Evolutionary conservation across 2,113 vertebrate species (phyloP).

Genomic region (Stegostoma tigrinum): DNA sequence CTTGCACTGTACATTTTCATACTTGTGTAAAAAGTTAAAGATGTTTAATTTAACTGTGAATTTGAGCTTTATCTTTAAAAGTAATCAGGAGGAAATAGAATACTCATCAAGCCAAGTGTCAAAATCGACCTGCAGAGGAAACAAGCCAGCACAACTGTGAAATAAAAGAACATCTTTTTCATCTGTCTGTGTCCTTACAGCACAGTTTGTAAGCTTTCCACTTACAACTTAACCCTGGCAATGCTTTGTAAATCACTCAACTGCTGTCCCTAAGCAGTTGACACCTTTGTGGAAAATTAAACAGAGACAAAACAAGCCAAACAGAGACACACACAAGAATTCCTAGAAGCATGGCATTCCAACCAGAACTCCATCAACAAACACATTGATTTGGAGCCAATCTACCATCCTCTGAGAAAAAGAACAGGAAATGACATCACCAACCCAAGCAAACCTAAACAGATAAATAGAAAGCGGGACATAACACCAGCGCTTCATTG

Average conservation of each 20-base stretch:
- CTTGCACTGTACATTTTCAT: background rate
- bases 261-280: slow-evolving; percentile 1
- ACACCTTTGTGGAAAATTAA: background rate
- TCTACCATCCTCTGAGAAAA: too few species aligned
- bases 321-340: too few species aligned
- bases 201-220: background rate
- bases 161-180: background rate
- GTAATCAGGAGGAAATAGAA: background rate
- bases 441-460: too few species aligned
- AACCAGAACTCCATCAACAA: too few species aligned
- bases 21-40: background rate
- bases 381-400: too few species aligned
- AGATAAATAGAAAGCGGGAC: too few species aligned
- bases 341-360: too few species aligned
- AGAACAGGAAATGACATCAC: too few species aligned
- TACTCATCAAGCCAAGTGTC: background rate
- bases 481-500: too few species aligned
- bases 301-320: too few species aligned
- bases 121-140: background rate
- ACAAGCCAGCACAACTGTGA: background rate
- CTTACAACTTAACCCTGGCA: background rate
- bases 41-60: background rate
- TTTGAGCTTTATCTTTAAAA: slow-evolving; percentile 11
- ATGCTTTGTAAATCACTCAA: background rate
- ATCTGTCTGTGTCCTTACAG: background rate